Evolutionary conservation across 2,797 vertebrate genomes (phyloP), one percentile per base, ranked within the genome.

Genomic region (Microctenopoma steveboyesi): DNA sequence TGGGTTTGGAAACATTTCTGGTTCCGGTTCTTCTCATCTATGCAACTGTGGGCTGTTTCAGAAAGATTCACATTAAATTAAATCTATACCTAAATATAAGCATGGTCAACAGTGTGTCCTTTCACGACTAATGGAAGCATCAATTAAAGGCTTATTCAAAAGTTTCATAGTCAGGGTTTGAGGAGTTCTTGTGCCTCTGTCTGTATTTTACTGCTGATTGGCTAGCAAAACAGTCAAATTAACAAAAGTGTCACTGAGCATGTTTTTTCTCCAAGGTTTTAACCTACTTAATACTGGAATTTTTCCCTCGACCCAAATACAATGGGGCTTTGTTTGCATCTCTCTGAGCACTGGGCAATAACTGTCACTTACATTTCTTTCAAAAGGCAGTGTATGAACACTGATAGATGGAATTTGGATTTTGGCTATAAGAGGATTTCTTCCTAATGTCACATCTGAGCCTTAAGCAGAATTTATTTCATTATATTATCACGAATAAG

Each of bases 21-120:
- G 28, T 57, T 52, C 52, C 69, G 73, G 6, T 33, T 69, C 27
- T 76, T 64, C 12, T 86, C 71, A 53, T 76, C 55, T 4, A 53
- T 30, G 54, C 10, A 25, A 65, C 58, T 30, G 22, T 42, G 4
- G 11, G 25, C 83, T 84, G 64, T 46, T 62, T 70, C 8, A 47
- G 42, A 80, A 37, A 80, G 18, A 52, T 27, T 64, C 49, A 75
- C 35, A 25, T 33, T 5, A 53, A 63, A 57, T n/a, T 5, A 6
- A 37, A 54, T 5, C 9, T 4, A n/a, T 53, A 51, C 63, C 27
- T 39, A 16, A 62, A 47, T 16, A 69, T 7, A 64, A 42, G 33
- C 11, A 42, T 11, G 16, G 30, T 55, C 57, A 61, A 30, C 13
- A 74, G 43, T 40, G 42, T 60, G 43, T 59, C 22, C 15, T 39